Base-by-base conservation (phyloP, 1,140 invertebrate species). In the Trachymyrmex septentrionalis region DNA sequence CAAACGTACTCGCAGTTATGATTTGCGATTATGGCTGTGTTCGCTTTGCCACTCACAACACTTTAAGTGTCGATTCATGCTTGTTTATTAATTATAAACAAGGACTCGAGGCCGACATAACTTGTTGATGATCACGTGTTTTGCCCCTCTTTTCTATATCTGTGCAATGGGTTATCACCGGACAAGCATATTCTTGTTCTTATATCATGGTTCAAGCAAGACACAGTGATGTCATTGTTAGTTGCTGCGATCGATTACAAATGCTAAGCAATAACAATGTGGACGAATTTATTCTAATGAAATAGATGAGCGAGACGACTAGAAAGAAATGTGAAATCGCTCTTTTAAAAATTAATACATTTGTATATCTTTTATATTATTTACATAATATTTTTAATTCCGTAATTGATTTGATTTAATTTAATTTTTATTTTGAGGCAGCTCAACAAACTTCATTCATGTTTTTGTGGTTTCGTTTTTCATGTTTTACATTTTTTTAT, bases 141-240 rank as follows among this genome's bases (percentile, higher is more conserved):
- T 30, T 4, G 0, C 4, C 3, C 30, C 30, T 30, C 3, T 30
- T 30, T 30, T 30, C 5, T 30, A 5, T 30, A 30, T 30, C 4
- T 30, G 3, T 30, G 3, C 3, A 30, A 30, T 30, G 30, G 4
- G 30, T 30, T 30, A 30, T 0, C 4, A 30, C 4, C 30, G 5
- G 30, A 5, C 27, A 2, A 27, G 27, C 30, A 30, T 30, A 30
- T 30, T 0, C 3, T 30, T 30, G 30, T 30, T 4, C 5, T 30
- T 30, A 30, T 30, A 30, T 30, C 5, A 30, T 30, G 30, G 69
- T 84, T 73, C 24, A 14, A 50, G 19, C 38, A 55, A 24, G 38
- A 48, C 55, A 48, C 24, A 24, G 55, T 73, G 67, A 84, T 24
- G 69, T 50, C 55, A 84, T 84, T 84, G 80, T 84, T 72, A 38